Conservation (phyloP, 30 jellyfish, hydroid and myxozoan species). For the Chironex yamaguchii region DNA sequence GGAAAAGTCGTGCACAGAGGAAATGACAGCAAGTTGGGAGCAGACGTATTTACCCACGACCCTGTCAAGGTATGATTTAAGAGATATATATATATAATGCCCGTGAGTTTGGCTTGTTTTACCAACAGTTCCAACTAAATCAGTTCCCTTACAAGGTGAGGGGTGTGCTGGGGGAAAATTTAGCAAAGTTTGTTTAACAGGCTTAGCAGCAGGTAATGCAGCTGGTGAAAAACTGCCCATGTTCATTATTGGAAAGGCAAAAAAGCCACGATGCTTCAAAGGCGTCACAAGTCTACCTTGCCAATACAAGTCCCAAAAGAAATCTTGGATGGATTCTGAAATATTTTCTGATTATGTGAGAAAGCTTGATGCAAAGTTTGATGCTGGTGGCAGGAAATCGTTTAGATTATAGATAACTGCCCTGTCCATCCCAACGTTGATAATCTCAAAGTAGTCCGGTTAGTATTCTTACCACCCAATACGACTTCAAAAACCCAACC, state of each 20-base stretch:
- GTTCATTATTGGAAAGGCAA: conserved; percentile 40
- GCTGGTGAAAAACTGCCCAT: conserved; percentile 65
- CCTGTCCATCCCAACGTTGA: neutral
- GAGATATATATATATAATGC: conserved; percentile 52
- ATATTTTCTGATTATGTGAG: too few relatives aligned
- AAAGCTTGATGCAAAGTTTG: too few relatives aligned
- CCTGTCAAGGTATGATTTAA: conserved; percentile 28
- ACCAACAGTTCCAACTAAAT: conserved; percentile 11
- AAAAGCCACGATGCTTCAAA: conserved; percentile 40
- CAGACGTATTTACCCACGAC: conserved; percentile 47
- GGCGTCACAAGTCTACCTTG: conserved; percentile 9
- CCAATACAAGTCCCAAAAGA: neutral
- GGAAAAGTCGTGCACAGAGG: conserved; percentile 41
- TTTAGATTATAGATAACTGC: neutral
- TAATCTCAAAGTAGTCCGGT: too few relatives aligned
- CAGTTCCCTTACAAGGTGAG: conserved; percentile 9
- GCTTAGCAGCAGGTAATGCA: conserved; percentile 61
- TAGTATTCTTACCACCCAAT: too few relatives aligned
- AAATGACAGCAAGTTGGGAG: conserved; percentile 69
- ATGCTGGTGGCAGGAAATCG: too few relatives aligned
- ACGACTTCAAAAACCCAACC: conserved; percentile 24
- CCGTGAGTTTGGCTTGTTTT: conserved; percentile 62
- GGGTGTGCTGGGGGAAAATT: conserved; percentile 46
- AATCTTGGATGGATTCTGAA: neutral
- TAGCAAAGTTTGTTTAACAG: conserved; percentile 50